phyloP scores from a whole-genome alignment of 23 tunicate species.

The Trididemnum clinides region DNA sequence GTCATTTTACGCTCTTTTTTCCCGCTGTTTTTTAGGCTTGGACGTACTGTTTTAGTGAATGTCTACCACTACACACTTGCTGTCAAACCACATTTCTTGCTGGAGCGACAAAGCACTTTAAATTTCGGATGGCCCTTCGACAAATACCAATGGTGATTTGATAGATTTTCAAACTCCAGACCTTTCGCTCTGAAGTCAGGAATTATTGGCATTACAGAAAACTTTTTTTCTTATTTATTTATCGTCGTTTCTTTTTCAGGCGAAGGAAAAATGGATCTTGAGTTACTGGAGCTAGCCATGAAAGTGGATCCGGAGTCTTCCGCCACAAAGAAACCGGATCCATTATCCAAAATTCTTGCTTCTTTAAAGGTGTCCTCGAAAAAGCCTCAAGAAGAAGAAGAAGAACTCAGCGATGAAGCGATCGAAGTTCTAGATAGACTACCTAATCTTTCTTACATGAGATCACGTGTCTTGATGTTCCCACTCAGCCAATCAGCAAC shows the following conservation, averaged over 20 bases:
- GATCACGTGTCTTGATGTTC: conserved; percentile 68
- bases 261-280: conserved; percentile 73
- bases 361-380: conserved; percentile 42
- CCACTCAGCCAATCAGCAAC: conserved; percentile 32
- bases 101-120: too few species aligned
- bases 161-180: too few species aligned
- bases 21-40: too few species aligned
- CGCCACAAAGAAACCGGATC: conserved; percentile 37
- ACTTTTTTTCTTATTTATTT: too few species aligned
- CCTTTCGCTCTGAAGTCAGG: too few species aligned
- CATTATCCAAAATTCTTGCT: conserved; percentile 74
- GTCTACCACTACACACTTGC: too few species aligned
- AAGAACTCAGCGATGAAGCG: conserved; percentile 39
- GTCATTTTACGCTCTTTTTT: too few species aligned
- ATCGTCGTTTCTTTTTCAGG: background rate
- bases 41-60: too few species aligned
- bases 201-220: too few species aligned
- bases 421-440: conserved; percentile 42
- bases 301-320: conserved; percentile 55
- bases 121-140: too few species aligned
- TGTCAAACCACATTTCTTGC: too few species aligned
- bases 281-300: conserved; percentile 72
- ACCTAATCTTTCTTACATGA: conserved; percentile 81
- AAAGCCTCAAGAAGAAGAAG: conserved; percentile 39
- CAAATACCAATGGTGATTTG: too few species aligned